Conservation (phyloP, 1,140 invertebrate species). For the Uloborus diversus region DNA sequence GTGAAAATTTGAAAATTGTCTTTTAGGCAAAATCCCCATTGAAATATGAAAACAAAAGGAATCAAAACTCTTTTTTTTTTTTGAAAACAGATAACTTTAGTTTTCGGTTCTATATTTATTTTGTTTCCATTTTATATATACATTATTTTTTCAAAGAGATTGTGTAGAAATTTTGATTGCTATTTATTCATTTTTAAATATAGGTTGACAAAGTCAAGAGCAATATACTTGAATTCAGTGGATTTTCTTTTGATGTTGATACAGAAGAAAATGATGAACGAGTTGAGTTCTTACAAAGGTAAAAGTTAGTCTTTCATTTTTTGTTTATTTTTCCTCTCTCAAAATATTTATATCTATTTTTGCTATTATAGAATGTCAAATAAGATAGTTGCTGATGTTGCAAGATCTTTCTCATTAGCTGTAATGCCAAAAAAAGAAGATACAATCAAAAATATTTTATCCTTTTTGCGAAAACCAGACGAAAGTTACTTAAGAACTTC, state of each 20-base stretch:
- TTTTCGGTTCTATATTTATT: too few relatives aligned
- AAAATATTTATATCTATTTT: constrained; percentile 3
- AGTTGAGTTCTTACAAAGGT: constrained; percentile 39
- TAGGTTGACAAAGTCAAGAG: constrained; percentile 14
- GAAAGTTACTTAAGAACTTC: constrained; percentile 17
- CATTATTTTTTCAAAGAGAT: neutral
- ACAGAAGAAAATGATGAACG: constrained; percentile 41
- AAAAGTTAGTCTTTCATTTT: neutral
- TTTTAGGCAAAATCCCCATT: too few relatives aligned
- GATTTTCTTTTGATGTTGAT: constrained; percentile 42
- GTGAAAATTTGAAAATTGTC: neutral
- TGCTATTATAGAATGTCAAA: constrained; percentile 30
- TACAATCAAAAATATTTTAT: constrained; percentile 29
- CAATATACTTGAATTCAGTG: constrained; percentile 43
- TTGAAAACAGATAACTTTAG: too few relatives aligned
- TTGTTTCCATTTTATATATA: too few relatives aligned
- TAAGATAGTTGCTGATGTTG: constrained; percentile 19
- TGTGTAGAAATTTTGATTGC: too few relatives aligned
- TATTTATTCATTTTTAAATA: neutral
- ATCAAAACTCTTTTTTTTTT: too few relatives aligned
- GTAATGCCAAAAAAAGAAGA: constrained; percentile 30
- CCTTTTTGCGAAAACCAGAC: constrained; percentile 29
- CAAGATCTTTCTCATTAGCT: constrained; percentile 21
- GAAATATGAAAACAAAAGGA: too few relatives aligned
- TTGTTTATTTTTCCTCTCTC: neutral